Evolutionary conservation across 2,113 vertebrate species (phyloP), one percentile per base, ranked within the genome.

Genomic region (Pseudorectes ferrugineus): DNA sequence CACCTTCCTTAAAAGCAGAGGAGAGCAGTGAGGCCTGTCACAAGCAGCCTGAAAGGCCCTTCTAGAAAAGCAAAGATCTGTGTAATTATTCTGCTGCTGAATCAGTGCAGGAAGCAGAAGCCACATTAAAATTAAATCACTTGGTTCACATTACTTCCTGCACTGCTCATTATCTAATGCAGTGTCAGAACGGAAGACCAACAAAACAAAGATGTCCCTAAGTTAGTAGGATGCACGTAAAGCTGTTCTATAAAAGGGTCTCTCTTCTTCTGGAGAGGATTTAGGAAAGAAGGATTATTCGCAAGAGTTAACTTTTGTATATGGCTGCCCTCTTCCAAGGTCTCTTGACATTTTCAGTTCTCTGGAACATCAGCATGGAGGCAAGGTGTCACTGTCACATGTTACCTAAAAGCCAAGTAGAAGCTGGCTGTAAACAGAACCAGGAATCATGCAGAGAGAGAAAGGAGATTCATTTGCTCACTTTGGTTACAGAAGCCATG

Each of bases 81-180:
- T 74, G 55, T 73, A 90, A 83, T 96, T 91, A 91, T 78, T 91
- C 45, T 38, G 20, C 49, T 72, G 88, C 72, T 72, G 65, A 77
- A 91, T 91, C 67, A 58, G 49, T 72, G 49, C 83, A 81, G 80
- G 78, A 92, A 96, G 76, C 40, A 85, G 58, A 88, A 92, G 31
- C 77, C 59, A 63, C 38, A 70, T 89, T 93, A 85, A 89, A 95
- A 89, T 89, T 48, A 88, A 95, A 77, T 89, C 36, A 29, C 59
- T 90, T 73, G 42, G 67, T 92, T 92, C 36, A 52, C 52, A 8
- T 92, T 52, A 48, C 73, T 71, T 87, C 92, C 61, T 82, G 46
- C 23, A 21, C 36, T 45, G 51, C 58, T 92, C 11, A 22, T 87
- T 94, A 59, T 40, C 52, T 81, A 55, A 75, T 29, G 70, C 42